Conservation (phyloP, 1,140 invertebrate species). For the Microplitis demolitor region DNA sequence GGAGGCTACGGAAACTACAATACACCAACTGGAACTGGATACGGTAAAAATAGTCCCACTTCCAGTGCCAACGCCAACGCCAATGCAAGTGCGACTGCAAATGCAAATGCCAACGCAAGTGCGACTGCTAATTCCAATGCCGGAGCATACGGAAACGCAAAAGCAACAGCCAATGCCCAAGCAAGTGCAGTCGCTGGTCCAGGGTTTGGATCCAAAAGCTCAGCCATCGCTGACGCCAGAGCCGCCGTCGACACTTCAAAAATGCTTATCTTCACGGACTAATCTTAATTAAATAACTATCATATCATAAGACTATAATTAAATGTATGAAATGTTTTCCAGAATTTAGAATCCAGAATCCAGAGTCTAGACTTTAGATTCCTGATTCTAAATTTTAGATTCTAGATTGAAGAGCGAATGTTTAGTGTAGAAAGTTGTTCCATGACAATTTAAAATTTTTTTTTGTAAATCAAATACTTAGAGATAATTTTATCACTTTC, state of each 20-base stretch:
- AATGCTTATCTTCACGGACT: conserved; percentile 42
- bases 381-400: background rate
- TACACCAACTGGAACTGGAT: too few species aligned
- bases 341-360: too few species aligned
- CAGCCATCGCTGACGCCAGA: conserved; percentile 35
- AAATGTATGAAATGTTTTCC: too few species aligned
- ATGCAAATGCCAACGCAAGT: conserved; percentile 23
- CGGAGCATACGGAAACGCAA: conserved; percentile 12
- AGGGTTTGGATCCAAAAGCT: conserved; percentile 31
- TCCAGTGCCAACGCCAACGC: conserved; percentile 3
- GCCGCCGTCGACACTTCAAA: conserved; percentile 35
- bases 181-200: conserved; percentile 8
- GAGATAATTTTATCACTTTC: too few species aligned
- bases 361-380: too few species aligned
- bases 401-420: background rate
- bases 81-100: conserved; percentile 16
- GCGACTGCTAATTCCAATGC: conserved; percentile 18
- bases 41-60: background rate
- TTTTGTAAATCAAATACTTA: too few species aligned
- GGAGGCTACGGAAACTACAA: too few species aligned
- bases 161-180: conserved; percentile 14
- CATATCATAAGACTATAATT: too few species aligned
- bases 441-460: too few species aligned
- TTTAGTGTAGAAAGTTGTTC: too few species aligned
- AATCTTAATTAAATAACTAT: background rate